Base-by-base conservation (phyloP, 1,140 invertebrate genomes). In the Nymphalis io region DNA sequence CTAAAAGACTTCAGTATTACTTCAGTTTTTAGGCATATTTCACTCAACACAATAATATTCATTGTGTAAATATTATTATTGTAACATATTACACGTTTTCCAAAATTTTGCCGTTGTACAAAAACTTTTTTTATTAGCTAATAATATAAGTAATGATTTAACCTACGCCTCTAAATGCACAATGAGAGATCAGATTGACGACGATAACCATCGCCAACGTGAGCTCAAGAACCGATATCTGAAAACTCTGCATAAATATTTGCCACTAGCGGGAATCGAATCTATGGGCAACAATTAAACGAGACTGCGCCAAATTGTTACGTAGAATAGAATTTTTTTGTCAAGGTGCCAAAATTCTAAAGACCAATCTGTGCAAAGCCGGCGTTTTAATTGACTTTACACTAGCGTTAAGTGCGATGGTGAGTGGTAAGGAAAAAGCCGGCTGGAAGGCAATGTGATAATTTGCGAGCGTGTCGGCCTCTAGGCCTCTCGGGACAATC, bases 301-400 rank as follows among this genome's bases (percentile, higher is more conserved):
- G 0, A 21, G n/a, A 18, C 18, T 21, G 48, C 48, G 20, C 48
- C 18, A 51, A 51, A 51, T 51, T 16, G 20, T 55, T 21, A 55
- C 51, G 51, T 55, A 27, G 51, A 21, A 55, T 55, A 27, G 51
- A 55, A 12, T 27, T 23, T 23, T 55, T n/a, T 55, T 55, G 51
- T 55, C 60, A 20, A 33, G 42, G 33, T 20, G 46, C 60, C 27
- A 62, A 62, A 62, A 55, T 5, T 55, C 51, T 62, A 62, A 62
- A 48, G 60, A 62, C 44, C 60, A 53, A 62, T 62, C 42, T 55
- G 48, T 53, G 51, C 51, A 55, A 53, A 20, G 51, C 57, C 58
- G 8, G 15, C 20, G 21, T 60, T 68, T 73, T 68, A 73, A 73
- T 73, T 73, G 67, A 73, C 67, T 73, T 72, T 68, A 67, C 70